Base-by-base conservation (phyloP, 2,797 vertebrate species). In the Xenops minutus region DNA sequence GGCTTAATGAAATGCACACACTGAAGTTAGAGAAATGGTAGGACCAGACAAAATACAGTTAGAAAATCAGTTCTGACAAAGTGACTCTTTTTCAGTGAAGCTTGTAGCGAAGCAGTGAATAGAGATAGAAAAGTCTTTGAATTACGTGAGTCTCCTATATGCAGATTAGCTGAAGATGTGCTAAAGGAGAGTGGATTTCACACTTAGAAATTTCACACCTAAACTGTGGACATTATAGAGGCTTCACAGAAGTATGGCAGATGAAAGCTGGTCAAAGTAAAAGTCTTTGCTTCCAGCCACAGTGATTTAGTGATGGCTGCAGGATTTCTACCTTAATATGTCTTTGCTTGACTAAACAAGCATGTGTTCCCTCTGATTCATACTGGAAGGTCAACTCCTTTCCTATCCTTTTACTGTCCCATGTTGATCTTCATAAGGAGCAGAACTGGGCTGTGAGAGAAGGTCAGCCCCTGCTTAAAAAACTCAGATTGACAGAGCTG, bases 131-230 rank as follows among this genome's bases (percentile, higher is more conserved):
- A 66, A 85, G 29, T 73, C 77, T 84, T 73, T 78, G n/a, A 92
- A 84, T 86, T 78, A 69, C 27, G 34, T 43, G 64, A 75, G 15
- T 69, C 46, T 90, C 43, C 62, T 71, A 3, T 58, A 52, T 52
- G 82, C 72, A 92, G 85, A 91, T 15, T 80, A 76, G 37, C 46
- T 78, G 75, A 83, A 89, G 79, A 89, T 76, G 52, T 14, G 8
- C 75, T 62, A 32, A 87, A 82, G 75, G 34, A 79, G 66, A 90
- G 34, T 75, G 62, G 62, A 78, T 94, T 94, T 92, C 85, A 92
- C 92, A 84, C 89, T 77, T 74, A 20, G 22, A 76, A 75, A 90
- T 93, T 86, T 94, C 93, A 84, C 88, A 90, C 87, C 75, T 88
- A 71, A 83, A 66, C 83, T 58, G 83, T 66, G 92, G 90, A 84